Percentiles rank a stretch among this genome's conserved stretches.
Evolutionary conservation across 2,797 vertebrate species (phyloP).

Genomic region (Crenichthys baileyi): DNA sequence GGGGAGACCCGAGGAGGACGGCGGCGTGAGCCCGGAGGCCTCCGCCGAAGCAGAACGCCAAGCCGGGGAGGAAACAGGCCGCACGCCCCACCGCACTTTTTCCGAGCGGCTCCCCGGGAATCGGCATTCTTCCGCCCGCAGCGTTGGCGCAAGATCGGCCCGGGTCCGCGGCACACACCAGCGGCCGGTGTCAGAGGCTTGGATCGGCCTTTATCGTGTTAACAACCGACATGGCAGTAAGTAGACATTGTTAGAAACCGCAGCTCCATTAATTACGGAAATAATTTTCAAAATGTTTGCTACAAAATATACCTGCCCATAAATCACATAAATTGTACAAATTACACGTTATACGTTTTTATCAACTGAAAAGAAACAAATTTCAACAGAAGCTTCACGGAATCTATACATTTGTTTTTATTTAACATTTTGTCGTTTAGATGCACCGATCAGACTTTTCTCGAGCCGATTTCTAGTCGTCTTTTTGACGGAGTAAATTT

Average conservation of each 20-base stretch:
- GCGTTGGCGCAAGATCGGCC: conserved; percentile 73
- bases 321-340: neutral
- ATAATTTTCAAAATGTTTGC: neutral
- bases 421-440: neutral
- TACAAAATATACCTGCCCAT: neutral
- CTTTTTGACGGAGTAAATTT: neutral
- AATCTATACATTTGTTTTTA: neutral
- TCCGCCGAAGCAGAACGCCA: conserved; percentile 61
- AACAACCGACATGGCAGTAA: conserved; percentile 83
- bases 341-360: neutral
- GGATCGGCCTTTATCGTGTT: conserved; percentile 84
- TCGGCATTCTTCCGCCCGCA: conserved; percentile 76
- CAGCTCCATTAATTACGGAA: neutral
- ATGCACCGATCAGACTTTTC: neutral
- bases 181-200: conserved; percentile 83
- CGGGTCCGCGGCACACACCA: conserved; percentile 76
- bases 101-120: conserved; percentile 82
- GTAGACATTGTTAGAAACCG: conserved; percentile 22
- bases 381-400: neutral
- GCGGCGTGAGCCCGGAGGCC: conserved; percentile 56
- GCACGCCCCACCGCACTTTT: conserved; percentile 82
- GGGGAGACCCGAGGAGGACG: conserved; percentile 69
- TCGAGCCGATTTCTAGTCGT: neutral
- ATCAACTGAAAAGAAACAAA: too few species aligned
- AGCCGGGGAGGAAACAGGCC: conserved; percentile 77